Conservation (phyloP, 1,140 invertebrate species). For the Archivesica marissinica region DNA sequence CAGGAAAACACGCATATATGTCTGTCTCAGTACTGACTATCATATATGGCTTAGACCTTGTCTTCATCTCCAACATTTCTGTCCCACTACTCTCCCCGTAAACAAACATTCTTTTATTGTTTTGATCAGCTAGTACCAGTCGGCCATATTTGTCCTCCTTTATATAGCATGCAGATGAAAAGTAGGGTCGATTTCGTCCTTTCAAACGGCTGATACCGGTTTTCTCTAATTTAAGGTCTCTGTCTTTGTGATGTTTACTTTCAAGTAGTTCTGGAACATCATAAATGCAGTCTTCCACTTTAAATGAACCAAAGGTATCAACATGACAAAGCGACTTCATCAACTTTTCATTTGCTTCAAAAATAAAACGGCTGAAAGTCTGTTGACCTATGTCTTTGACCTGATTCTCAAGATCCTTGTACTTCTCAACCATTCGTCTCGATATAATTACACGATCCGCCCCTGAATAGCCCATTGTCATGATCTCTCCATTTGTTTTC, state of each 20-base stretch:
- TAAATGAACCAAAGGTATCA: not conserved
- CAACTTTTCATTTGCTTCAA: not conserved
- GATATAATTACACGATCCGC: not conserved
- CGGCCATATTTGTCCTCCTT: not conserved
- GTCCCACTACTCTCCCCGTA: not conserved
- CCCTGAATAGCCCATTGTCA: not conserved
- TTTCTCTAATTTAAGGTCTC: not conserved
- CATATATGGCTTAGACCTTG: not conserved
- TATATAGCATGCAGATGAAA: not conserved
- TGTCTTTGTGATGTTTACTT: not conserved
- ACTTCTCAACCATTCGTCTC: not conserved
- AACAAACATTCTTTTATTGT: not conserved
- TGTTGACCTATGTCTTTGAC: not conserved
- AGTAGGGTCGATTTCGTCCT: not conserved
- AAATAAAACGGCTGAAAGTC: not conserved
- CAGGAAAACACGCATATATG: conserved; percentile 1
- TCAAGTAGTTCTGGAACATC: not conserved
- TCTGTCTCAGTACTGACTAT: not conserved
- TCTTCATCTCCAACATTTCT: not conserved
- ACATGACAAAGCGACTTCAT: not conserved
- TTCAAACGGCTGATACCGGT: not conserved
- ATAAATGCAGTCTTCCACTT: not conserved
- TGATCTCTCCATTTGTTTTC: not conserved
- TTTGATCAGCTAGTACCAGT: not conserved
- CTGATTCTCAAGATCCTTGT: not conserved